Percentiles rank a stretch among this genome's conserved stretches.
Evolutionary conservation across 2,797 vertebrate genomes (phyloP).

Genomic region (Microcaecilia unicolor): DNA sequence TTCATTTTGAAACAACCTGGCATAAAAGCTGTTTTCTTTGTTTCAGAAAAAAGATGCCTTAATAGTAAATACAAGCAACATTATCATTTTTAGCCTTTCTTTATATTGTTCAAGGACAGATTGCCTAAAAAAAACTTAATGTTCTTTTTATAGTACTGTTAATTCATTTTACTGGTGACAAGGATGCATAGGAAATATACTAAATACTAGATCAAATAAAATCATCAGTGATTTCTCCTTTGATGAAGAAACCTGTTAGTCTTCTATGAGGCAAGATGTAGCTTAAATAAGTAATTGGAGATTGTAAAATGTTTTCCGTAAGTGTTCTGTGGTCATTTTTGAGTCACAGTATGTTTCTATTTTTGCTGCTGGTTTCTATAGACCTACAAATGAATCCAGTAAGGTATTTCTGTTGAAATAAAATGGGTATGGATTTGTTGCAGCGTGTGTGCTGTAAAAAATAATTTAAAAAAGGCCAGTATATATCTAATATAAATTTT

Average conservation of each 20-base stretch:
- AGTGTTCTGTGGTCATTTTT: conserved; percentile 13
- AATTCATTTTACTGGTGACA: conserved; percentile 25
- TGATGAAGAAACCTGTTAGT: conserved; percentile 12
- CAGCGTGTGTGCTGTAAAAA: conserved; percentile 32
- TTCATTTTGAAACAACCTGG: conserved; percentile 30
- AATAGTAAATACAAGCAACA: conserved; percentile 45
- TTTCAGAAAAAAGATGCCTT: conserved; percentile 35
- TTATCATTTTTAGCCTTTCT: conserved; percentile 40
- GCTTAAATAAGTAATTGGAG: conserved; percentile 11
- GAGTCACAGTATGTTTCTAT: conserved; percentile 3
- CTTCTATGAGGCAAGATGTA: conserved; percentile 11
- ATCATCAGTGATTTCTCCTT: conserved; percentile 16
- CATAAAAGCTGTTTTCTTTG: conserved; percentile 25
- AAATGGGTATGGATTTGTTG: conserved; percentile 31
- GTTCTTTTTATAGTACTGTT: conserved; percentile 40
- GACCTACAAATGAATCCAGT: conserved; percentile 15
- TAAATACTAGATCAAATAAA: conserved; percentile 20
- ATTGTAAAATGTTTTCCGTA: conserved; percentile 2
- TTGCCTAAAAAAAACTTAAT: conserved; percentile 55
- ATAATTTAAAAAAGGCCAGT: conserved; percentile 34
- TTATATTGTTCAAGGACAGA: conserved; percentile 41
- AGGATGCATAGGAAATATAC: conserved; percentile 17
- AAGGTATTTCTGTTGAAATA: conserved; percentile 14
- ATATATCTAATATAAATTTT: conserved; percentile 15
- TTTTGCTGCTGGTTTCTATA: conserved; percentile 11